Evolutionary conservation across 2,888 invertebrate species (phyloP), one percentile per base, ranked within the genome.

Genomic region (Platypus cylindrus): DNA sequence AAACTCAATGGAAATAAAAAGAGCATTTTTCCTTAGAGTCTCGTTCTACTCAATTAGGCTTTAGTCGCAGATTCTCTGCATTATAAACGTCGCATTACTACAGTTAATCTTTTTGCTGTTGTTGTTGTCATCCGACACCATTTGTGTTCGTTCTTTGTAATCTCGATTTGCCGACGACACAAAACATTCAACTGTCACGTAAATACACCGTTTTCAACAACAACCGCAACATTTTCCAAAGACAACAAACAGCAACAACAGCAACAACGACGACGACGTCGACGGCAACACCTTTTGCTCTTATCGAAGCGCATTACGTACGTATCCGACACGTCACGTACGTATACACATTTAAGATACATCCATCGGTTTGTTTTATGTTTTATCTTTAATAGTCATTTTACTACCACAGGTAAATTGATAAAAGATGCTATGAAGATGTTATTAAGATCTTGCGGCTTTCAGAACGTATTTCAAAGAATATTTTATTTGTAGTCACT

Each of bases 121-220:
- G n/a, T n/a, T n/a, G n/a, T n/a, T n/a, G 34, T 34, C 30, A 17
- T 36, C 34, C 37, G 32, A 37, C 37, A 34, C 37, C 40, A 32
- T 40, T 36, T 40, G 35, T 30, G 33, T 34, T 33, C 36, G 31
- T 29, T 16, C 34, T 37, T 37, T 40, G 29, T 40, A 37, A 40
- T 40, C 40, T 40, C 35, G 40, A 40, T 37, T 37, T 17, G 37
- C 40, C 40, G 40, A 40, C 37, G 40, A 40, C 34, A 34, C 37
- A 40, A 40, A 40, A 40, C 40, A 40, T 40, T 40, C 34, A 34
- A 25, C 24, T 37, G 40, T 40, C 40, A 40, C 40, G 40, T 40
- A 37, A 40, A 40, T 30, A 31, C 20, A 23, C 36, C 36, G 30
- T 31, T 37, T 40, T 34, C 37, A 36, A 30, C n/a, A n/a, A n/a